These are phyloP conservation scores for Aricia artaxerxes DNA, from an alignment of 2,888 invertebrate species.

Conservation along the genomic window DNA sequence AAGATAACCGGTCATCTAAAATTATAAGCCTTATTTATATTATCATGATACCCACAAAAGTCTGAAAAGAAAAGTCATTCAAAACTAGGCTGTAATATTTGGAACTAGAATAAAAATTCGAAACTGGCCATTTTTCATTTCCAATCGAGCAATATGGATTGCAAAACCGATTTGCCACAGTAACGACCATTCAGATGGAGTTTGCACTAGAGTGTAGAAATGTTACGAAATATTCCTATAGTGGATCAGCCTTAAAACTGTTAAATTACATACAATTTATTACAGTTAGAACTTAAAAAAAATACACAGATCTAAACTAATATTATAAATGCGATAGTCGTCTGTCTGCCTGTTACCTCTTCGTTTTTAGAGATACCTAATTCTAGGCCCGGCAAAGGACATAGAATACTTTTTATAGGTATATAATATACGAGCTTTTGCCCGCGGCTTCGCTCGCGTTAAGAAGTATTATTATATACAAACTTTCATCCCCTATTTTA, in stretches of 20 bases:
- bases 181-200: not conserved
- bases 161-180: not conserved
- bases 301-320: too few relatives aligned
- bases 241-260: not conserved
- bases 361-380: too few relatives aligned
- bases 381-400: too few relatives aligned
- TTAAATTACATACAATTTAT: not conserved
- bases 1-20: not conserved
- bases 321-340: too few relatives aligned
- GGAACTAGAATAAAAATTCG: slow-evolving; percentile 10
- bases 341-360: too few relatives aligned
- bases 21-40: not conserved
- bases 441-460: too few relatives aligned
- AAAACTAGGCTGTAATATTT: not conserved
- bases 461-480: too few relatives aligned
- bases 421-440: too few relatives aligned
- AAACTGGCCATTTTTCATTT: slow-evolving; percentile 17
- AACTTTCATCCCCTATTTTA: too few relatives aligned
- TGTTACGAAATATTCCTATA: not conserved
- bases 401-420: too few relatives aligned
- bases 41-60: not conserved
- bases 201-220: not conserved
- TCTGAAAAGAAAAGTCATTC: not conserved
- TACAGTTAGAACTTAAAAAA: too few relatives aligned
- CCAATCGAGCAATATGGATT: slow-evolving; percentile 19